Evolutionary conservation across 2,888 invertebrate species (phyloP).

Genomic region (Ochropleura leucogaster): DNA sequence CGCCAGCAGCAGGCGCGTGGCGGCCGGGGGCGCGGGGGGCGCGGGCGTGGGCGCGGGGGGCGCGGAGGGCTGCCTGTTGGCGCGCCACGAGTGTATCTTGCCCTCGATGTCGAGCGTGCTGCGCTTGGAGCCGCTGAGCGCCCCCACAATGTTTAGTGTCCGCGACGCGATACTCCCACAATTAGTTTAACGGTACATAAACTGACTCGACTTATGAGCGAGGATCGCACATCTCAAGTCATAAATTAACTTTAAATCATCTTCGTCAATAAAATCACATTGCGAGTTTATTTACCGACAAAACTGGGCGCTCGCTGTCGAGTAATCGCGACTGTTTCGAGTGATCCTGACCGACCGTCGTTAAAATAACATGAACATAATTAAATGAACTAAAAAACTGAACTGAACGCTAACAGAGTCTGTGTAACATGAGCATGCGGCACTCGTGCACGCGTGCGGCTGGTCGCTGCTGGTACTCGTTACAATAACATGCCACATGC

Average conservation of each 20-base stretch:
- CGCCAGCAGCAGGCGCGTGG: constrained; percentile 75
- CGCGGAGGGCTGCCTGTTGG: constrained; percentile 70
- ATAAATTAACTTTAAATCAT: not conserved
- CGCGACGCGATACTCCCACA: not conserved
- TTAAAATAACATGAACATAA: constrained; percentile 64
- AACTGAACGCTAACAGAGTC: constrained; percentile 59
- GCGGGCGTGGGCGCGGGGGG: constrained; percentile 53
- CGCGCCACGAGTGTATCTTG: constrained; percentile 88
- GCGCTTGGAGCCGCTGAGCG: constrained; percentile 85
- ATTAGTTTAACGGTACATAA: constrained; percentile 34
- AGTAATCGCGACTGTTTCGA: constrained; percentile 20
- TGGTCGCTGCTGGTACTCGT: not conserved
- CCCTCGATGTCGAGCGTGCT: constrained; percentile 90
- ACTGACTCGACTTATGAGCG: not conserved
- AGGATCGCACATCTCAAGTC: not conserved
- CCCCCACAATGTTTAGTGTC: constrained; percentile 39
- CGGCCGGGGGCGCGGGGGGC: constrained; percentile 27
- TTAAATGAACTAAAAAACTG: constrained; percentile 61
- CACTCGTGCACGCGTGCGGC: constrained; percentile 28
- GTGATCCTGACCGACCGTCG: constrained; percentile 57
- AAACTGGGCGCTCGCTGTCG: not conserved
- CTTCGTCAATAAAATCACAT: not conserved
- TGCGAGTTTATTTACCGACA: constrained; percentile 44
- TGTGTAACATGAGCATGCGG: constrained; percentile 63
- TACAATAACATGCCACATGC: constrained; percentile 58